Percentiles rank a stretch among this genome's conserved stretches.
phyloP scores from a whole-genome alignment of 2,797 vertebrate species.

The Peromyscus attwateri region DNA sequence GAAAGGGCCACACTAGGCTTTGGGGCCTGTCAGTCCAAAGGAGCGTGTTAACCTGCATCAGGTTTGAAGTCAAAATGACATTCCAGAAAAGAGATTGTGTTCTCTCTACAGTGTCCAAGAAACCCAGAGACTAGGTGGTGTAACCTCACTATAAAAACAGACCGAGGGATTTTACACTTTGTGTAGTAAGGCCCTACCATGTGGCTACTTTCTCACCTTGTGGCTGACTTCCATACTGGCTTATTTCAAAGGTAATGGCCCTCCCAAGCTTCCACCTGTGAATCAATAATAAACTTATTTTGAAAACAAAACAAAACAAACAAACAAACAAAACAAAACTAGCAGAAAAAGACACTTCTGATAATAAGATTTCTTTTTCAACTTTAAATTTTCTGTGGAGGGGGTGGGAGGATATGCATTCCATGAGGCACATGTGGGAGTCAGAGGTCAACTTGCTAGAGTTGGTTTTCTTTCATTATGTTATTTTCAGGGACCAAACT shows the following conservation, averaged over 20 bases:
- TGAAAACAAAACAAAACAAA: neutral
- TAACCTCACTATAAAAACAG: neutral
- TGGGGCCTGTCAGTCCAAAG: neutral
- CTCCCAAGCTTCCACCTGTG: neutral
- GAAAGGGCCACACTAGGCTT: neutral
- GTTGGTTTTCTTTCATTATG: neutral
- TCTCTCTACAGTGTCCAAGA: neutral
- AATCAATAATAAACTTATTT: neutral
- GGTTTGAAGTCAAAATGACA: neutral
- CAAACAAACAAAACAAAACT: neutral
- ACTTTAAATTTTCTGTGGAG: neutral
- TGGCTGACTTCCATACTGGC: neutral
- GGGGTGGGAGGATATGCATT: neutral
- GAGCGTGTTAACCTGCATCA: neutral
- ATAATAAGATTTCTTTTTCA: neutral
- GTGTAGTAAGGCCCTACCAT: neutral
- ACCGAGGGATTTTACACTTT: neutral
- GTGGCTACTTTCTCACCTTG: neutral
- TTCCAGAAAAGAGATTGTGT: neutral
- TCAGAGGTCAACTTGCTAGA: neutral
- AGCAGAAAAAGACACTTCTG: constrained; percentile 40
- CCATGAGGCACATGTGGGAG: neutral
- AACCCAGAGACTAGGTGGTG: neutral
- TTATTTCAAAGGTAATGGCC: neutral
- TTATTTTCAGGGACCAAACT: neutral